phyloP scores from a whole-genome alignment of 1,140 invertebrate species.

The Hylaeus volcanicus region DNA sequence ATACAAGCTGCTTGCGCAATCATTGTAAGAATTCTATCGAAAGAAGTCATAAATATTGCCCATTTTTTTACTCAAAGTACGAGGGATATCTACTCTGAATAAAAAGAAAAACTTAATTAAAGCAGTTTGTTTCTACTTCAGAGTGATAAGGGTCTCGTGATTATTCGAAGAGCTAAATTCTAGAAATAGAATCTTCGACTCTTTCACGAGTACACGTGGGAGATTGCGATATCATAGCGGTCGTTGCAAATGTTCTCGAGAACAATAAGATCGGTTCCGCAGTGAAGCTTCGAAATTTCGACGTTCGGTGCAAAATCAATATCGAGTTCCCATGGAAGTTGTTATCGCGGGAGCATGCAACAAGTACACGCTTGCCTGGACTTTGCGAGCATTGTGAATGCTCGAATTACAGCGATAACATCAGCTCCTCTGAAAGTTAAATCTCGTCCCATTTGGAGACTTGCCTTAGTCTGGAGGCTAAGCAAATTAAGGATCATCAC shows the following conservation, averaged over 20 bases:
- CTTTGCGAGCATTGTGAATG: constrained; percentile 33
- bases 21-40: too few relatives aligned
- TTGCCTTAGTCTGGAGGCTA: constrained; percentile 36
- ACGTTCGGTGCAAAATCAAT: constrained; percentile 27
- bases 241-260: not conserved
- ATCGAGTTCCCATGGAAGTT: constrained; percentile 6
- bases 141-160: constrained; percentile 13
- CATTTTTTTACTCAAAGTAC: too few relatives aligned
- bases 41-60: too few relatives aligned
- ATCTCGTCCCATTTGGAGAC: constrained; percentile 38
- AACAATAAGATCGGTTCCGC: not conserved
- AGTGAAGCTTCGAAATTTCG: constrained; percentile 16
- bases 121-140: not conserved
- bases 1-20: too few relatives aligned
- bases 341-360: constrained; percentile 21
- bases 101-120: not conserved
- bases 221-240: not conserved
- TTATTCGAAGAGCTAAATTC: not conserved
- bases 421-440: constrained; percentile 41
- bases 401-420: constrained; percentile 26
- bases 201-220: not conserved
- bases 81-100: too few relatives aligned
- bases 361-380: constrained; percentile 14
- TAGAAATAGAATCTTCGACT: constrained; percentile 5
- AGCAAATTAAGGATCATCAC: constrained; percentile 43